Base-by-base conservation (phyloP, 2,797 vertebrate species). In the Brotogeris chrysoptera region DNA sequence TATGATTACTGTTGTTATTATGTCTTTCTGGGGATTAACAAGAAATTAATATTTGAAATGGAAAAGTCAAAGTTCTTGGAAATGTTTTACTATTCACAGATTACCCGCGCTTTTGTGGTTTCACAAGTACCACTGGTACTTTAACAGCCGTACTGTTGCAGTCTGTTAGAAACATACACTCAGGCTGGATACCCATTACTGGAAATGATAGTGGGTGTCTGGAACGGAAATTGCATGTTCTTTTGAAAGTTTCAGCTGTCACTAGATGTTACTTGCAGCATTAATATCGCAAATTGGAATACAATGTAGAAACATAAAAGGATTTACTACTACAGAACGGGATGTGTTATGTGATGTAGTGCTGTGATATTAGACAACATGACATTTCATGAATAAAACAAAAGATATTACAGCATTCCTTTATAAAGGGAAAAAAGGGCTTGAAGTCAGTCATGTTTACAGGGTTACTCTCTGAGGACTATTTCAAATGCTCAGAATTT, bases 381-480 rank as follows among this genome's bases (percentile, higher is more conserved):
- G 84, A 81, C 92, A 77, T 90, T 64, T 82, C 72, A 89, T 94
- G 90, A 93, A 92, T 94, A 95, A 97, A 95, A 86, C 90, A 95
- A 74, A 87, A 94, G 86, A 66, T 91, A 78, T 93, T 85, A 41
- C 65, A 71, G 74, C 73, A 53, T 64, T 93, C 55, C 78, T 94
- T 94, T 88, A 49, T 28, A 73, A 81, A 34, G 78, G 38, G 41
- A 65, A 19, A 84, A 84, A 92, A 93, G 52, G 34, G 64, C 78
- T 86, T 60, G 74, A 93, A 82, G 88, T 68, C 0, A 1, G 74
- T 88, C 55, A 60, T 27, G 47, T 86, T 96, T 81, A 82, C 64
- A 86, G 78, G n/a, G 55, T 61, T 61, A 65, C 28, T 84, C 86
- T 88, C 74, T 50, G 34, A 88, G 83, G 83, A 46, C 25, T 81